phyloP scores from a whole-genome alignment of 2,797 vertebrate species.

The Onychomys leucogaster region DNA sequence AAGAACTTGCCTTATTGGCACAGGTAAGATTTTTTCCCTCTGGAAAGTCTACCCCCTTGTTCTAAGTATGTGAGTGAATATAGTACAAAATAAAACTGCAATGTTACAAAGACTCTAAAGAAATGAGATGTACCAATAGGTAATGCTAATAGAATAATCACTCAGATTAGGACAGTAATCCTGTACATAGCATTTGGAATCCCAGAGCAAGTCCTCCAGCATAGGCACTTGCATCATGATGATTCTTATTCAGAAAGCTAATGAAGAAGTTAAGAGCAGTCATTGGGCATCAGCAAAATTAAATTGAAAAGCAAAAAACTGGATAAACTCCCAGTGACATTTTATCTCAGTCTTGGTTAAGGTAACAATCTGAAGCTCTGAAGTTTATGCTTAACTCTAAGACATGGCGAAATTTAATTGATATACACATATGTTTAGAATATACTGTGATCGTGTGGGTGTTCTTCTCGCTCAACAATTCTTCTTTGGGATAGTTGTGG shows the following conservation, averaged over 20 bases:
- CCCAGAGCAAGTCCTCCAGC: neutral
- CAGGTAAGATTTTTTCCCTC: neutral
- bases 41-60: neutral
- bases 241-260: neutral
- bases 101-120: neutral
- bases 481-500: neutral
- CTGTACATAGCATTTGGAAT: neutral
- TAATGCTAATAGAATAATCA: neutral
- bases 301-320: neutral
- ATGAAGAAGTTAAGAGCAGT: neutral
- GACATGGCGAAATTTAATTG: neutral
- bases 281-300: neutral
- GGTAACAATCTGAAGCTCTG: neutral
- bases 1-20: neutral
- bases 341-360: neutral
- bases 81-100: neutral
- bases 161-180: neutral
- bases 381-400: neutral
- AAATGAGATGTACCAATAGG: neutral
- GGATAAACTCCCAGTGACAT: neutral
- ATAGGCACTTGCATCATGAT: neutral
- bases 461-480: constrained; percentile 1
- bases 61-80: neutral
- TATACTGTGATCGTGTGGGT: neutral
- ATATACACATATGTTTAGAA: neutral